These are phyloP conservation scores for Tetramorium bicarinatum DNA, from an alignment of 2,888 invertebrate genomes.

Conservation along the genomic window DNA sequence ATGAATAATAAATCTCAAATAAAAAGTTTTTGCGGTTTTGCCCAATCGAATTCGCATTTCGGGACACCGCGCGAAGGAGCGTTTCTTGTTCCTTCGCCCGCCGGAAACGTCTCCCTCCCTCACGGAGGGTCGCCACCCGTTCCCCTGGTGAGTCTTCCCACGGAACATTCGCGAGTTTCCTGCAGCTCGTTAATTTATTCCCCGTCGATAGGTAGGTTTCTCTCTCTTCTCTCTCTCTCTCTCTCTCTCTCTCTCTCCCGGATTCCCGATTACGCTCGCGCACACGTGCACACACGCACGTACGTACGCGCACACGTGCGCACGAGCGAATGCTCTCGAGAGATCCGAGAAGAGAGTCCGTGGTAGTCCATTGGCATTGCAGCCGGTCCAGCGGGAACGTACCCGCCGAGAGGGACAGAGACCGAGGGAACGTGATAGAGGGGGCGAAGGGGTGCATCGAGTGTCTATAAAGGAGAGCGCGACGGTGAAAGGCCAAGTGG, in stretches of 20 bases:
- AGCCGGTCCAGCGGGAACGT: conserved; percentile 64
- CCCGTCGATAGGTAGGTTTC: conserved; percentile 61
- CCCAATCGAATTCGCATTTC: conserved; percentile 52
- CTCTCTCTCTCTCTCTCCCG: conserved; percentile 4
- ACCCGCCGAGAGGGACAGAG: conserved; percentile 58
- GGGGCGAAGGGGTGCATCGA: conserved; percentile 63
- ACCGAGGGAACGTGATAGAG: conserved; percentile 17
- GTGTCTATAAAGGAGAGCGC: conserved; percentile 59
- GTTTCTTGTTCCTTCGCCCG: conserved; percentile 32
- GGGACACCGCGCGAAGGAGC: conserved; percentile 37
- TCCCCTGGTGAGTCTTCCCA: conserved; percentile 28
- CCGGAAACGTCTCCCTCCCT: conserved; percentile 38
- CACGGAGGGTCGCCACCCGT: background rate
- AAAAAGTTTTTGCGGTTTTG: conserved; percentile 35
- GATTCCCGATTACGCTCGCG: conserved; percentile 59
- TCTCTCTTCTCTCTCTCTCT: conserved; percentile 19
- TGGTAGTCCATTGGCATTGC: conserved; percentile 73
- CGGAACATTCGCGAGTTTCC: conserved; percentile 44
- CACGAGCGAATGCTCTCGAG: conserved; percentile 56
- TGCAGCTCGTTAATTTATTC: conserved; percentile 66
- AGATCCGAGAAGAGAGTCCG: conserved; percentile 66
- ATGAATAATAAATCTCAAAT: conserved; percentile 43
- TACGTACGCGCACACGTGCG: conserved; percentile 14
- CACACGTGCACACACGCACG: conserved; percentile 25
- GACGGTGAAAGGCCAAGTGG: conserved; percentile 49